Conservation (phyloP, 2,888 invertebrate genomes). For the Cerastis rubricosa region DNA sequence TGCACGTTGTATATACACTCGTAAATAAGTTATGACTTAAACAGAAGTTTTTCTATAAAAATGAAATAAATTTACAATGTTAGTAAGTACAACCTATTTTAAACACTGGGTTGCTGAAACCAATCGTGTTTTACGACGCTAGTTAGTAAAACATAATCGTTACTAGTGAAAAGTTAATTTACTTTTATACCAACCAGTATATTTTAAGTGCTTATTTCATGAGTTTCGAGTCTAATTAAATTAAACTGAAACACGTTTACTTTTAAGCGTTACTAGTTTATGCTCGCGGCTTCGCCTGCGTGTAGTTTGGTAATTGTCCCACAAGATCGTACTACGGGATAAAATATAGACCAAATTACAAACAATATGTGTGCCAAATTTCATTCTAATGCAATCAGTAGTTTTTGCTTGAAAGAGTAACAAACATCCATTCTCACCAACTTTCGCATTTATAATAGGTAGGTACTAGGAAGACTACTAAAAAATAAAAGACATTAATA, state of each 20-base stretch:
- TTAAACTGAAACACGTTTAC: neutral
- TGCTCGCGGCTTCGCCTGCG: neutral
- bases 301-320: neutral
- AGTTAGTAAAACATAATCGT: neutral
- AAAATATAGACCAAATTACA: neutral
- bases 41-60: neutral
- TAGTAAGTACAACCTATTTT: slow-evolving; percentile 9
- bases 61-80: neutral
- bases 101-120: neutral
- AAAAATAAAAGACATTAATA: neutral
- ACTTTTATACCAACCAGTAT: neutral
- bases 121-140: slow-evolving; percentile 9
- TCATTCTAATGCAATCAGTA: neutral
- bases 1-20: slow-evolving; percentile 10
- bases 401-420: neutral
- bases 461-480: neutral
- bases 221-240: neutral
- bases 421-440: neutral
- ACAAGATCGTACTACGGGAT: neutral
- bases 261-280: neutral
- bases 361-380: neutral
- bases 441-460: neutral
- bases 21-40: slow-evolving; percentile 1
- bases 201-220: slow-evolving; percentile 8
- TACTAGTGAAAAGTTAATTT: neutral